These are phyloP conservation scores for Diplodus sargus DNA, from an alignment of 2,797 vertebrate genomes.

Conservation along the genomic window DNA sequence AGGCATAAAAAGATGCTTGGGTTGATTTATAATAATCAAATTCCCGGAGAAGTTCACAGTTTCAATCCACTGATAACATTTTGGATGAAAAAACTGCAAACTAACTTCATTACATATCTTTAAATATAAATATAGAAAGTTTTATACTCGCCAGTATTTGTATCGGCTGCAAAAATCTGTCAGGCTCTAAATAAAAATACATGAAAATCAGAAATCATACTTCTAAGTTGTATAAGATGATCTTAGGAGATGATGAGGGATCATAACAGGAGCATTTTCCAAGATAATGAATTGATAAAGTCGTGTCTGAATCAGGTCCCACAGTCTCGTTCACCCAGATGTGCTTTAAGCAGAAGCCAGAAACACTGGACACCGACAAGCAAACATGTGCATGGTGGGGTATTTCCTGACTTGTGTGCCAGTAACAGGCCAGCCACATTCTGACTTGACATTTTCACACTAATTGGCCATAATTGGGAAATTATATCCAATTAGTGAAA, in stretches of 20 bases:
- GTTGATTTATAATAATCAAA: no score
- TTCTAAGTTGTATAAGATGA: neutral
- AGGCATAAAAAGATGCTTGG: no score
- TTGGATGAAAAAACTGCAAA: no score
- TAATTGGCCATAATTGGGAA: slow-evolving; percentile 69
- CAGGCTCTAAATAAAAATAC: neutral
- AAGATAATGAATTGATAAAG: slow-evolving; percentile 18
- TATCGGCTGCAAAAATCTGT: no score
- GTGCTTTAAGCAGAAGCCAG: slow-evolving; percentile 63
- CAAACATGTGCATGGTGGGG: slow-evolving; percentile 58
- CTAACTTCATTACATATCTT: no score
- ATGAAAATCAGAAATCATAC: neutral
- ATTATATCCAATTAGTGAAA: slow-evolving; percentile 62
- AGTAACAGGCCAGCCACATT: slow-evolving; percentile 53
- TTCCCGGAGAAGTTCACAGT: no score
- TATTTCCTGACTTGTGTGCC: slow-evolving; percentile 53
- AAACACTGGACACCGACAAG: slow-evolving; percentile 51
- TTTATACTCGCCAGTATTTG: no score
- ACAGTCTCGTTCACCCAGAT: slow-evolving; percentile 44
- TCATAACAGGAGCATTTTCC: neutral
- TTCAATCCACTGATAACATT: no score
- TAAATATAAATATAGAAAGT: no score
- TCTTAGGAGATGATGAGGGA: neutral
- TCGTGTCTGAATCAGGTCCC: slow-evolving; percentile 74
- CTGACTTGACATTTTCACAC: slow-evolving; percentile 65